These are phyloP conservation scores for Plebejus melissa DNA, from an alignment of 2,888 invertebrate genomes.

Conservation along the genomic window DNA sequence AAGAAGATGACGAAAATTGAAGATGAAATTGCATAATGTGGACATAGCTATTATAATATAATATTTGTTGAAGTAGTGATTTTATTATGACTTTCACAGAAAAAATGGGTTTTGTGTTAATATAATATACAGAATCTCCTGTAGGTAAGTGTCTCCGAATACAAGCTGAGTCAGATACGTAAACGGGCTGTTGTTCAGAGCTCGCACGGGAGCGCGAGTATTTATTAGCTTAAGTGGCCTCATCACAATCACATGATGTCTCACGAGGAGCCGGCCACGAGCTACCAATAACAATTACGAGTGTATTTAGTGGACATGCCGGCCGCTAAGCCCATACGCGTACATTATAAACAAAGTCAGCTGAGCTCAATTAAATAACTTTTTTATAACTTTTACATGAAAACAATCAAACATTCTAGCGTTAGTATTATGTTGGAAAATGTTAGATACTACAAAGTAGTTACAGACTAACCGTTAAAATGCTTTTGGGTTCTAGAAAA, in stretches of 20 bases:
- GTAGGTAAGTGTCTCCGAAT: background rate
- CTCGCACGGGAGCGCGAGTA: constrained; percentile 48
- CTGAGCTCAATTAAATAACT: background rate
- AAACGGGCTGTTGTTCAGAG: constrained; percentile 48
- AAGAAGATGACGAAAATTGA: no score
- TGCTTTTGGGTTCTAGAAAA: no score
- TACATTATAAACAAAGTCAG: background rate
- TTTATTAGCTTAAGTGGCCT: constrained; percentile 76
- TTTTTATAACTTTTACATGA: background rate
- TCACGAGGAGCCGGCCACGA: constrained; percentile 67
- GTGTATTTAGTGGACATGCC: constrained; percentile 38
- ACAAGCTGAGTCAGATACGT: constrained; percentile 30
- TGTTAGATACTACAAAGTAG: background rate
- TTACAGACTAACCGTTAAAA: background rate
- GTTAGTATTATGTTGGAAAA: background rate
- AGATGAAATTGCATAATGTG: no score
- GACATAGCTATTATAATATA: no score
- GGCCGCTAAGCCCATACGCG: constrained; percentile 25
- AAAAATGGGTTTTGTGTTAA: no score
- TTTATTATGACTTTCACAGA: no score
- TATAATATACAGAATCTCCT: no score
- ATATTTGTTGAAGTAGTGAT: no score
- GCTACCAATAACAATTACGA: constrained; percentile 59
- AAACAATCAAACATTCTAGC: background rate
- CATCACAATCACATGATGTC: constrained; percentile 73